These are phyloP conservation scores for Hydrochoerus hydrochaeris DNA, from an alignment of 2,113 vertebrate species.

Conservation along the genomic window DNA sequence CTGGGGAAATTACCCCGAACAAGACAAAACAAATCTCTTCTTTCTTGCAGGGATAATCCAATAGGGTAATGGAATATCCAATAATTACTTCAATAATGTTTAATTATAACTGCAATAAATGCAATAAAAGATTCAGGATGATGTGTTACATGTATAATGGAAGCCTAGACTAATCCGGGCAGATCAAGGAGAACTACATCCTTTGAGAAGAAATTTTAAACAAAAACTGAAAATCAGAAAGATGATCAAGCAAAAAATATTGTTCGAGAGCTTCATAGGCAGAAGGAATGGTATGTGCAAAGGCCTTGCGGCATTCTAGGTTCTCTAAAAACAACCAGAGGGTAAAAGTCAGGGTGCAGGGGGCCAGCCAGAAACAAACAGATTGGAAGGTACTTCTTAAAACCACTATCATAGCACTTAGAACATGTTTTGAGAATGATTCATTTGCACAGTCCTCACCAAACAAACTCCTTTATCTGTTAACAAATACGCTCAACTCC, in stretches of 20 bases:
- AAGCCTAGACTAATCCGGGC: constrained; percentile 3
- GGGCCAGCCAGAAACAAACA: neutral
- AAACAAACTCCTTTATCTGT: neutral
- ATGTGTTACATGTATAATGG: neutral
- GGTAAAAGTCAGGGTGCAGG: neutral
- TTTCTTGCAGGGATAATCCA: constrained; percentile 14
- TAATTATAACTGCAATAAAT: constrained; percentile 50
- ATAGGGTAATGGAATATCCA: constrained; percentile 15
- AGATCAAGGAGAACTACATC: constrained; percentile 2
- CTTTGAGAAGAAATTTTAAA: constrained; percentile 15
- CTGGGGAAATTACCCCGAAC: neutral
- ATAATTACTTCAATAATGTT: constrained; percentile 22
- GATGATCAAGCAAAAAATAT: neutral
- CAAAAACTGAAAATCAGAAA: constrained; percentile 27
- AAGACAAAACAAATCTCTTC: constrained; percentile 30
- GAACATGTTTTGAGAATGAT: neutral
- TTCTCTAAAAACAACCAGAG: neutral
- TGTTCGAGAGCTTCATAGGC: neutral
- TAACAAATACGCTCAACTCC: neutral
- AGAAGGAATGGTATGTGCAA: neutral
- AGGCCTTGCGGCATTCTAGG: neutral
- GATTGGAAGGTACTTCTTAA: neutral
- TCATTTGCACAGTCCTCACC: neutral
- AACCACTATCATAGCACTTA: neutral
- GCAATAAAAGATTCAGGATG: constrained; percentile 45